Evolutionary conservation across 2,888 invertebrate species (phyloP), one percentile per base, ranked within the genome.

Genomic region (Hedychridium roseum): DNA sequence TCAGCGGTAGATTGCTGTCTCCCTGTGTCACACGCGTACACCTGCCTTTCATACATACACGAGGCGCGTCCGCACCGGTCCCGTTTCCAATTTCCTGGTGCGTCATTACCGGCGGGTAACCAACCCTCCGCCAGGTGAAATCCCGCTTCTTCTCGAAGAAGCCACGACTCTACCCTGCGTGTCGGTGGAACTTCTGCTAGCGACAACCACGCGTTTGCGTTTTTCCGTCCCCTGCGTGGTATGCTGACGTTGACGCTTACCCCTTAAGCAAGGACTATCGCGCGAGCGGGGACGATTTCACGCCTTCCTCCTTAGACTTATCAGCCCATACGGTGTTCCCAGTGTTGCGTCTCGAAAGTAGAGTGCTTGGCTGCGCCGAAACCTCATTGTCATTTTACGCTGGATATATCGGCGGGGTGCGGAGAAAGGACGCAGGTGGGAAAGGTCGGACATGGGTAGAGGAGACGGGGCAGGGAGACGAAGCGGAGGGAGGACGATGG

Each of bases 161-260:
- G 54, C 36, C 50, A 37, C 35, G n/a, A n/a, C 37, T 14, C 42
- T 43, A 40, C 48, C 48, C 43, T 52, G 45, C 50, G 40, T 39
- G 44, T 27, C 42, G 43, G 39, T 37, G 43, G 47, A 52, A 46
- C 60, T 56, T 57, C 62, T 62, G 64, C 50, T 50, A 51, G 37
- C 64, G 62, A 62, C 62, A 62, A 60, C 54, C 60, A 51, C 56
- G 47, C 54, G 53, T 53, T 63, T 63, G 51, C 56, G 41, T 51
- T 50, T 58, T 47, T 50, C 49, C 60, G 43, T 20, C 36, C 43
- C 56, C 44, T 53, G 39, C 52, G 34, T 12, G 21, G 15, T 26
- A 21, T 23, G 18, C 12, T 45, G 12, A n/a, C 14, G 12, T 16
- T 15, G 18, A 26, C 46, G 14, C 35, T 4, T n/a, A 5, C 28